phyloP scores from a whole-genome alignment of 2,888 invertebrate genomes.

The Diarsia brunnea region DNA sequence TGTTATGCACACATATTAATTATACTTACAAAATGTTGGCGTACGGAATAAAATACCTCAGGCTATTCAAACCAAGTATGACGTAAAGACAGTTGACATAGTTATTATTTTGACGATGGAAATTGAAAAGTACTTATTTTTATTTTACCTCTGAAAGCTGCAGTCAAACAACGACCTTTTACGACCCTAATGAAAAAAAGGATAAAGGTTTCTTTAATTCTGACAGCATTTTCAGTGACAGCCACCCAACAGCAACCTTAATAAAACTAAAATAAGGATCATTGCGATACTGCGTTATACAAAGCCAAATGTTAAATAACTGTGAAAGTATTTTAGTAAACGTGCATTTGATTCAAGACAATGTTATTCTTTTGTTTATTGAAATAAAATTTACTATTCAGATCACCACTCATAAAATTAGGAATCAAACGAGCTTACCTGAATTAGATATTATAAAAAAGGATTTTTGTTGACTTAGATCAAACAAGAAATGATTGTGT shows the following conservation, averaged over 20 bases:
- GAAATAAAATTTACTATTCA: background rate
- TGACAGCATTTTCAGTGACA: background rate
- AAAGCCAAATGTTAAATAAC: background rate
- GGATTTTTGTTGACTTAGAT: background rate
- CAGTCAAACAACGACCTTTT: background rate
- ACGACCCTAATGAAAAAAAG: background rate
- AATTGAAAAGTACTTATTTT: constrained; percentile 14
- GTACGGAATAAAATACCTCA: constrained; percentile 1
- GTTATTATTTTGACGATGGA: constrained; percentile 15
- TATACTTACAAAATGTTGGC: constrained; percentile 7
- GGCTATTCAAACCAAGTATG: constrained; percentile 3
- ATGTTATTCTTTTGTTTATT: background rate
- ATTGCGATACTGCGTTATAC: background rate
- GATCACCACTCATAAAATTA: no score
- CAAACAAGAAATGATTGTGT: background rate
- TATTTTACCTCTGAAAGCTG: background rate
- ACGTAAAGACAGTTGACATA: constrained; percentile 14
- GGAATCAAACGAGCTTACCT: no score
- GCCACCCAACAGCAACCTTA: background rate
- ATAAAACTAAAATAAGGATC: background rate
- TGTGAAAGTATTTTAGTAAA: background rate
- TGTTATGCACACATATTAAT: constrained; percentile 18
- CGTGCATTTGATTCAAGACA: background rate
- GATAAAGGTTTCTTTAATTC: background rate
- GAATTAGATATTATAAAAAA: background rate